Evolutionary conservation across 2,888 invertebrate species (phyloP).

Genomic region (Pristionchus fissidentatus): DNA sequence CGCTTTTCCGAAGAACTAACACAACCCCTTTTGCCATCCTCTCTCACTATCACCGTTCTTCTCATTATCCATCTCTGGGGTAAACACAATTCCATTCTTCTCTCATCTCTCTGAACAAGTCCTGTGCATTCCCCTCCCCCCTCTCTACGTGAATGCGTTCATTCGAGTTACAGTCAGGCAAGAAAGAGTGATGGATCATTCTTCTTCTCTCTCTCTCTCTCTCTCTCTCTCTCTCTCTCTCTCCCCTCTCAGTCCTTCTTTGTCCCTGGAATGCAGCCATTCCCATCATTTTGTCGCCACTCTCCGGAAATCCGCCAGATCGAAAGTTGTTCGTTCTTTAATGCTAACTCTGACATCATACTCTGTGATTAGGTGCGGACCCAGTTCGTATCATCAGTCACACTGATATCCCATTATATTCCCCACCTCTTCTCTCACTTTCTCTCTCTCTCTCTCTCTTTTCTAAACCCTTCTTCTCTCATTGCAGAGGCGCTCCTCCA

Average conservation of each 20-base stretch:
- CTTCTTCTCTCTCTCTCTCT: neutral
- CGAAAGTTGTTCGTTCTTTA: too few species aligned
- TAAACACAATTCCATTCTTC: slow-evolving; percentile 23
- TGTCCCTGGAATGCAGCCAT: slow-evolving; percentile 29
- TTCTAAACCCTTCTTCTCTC: slow-evolving; percentile 29
- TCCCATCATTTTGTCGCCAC: neutral
- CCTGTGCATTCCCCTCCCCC: slow-evolving; percentile 28
- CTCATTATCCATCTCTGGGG: slow-evolving; percentile 29
- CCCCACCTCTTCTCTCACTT: slow-evolving; percentile 33
- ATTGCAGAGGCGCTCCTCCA: slow-evolving; percentile 37
- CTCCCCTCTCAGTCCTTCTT: slow-evolving; percentile 4
- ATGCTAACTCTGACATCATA: too few species aligned
- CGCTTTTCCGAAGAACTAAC: too few species aligned
- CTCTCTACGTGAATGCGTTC: slow-evolving; percentile 39
- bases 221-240: neutral
- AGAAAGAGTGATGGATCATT: slow-evolving; percentile 35
- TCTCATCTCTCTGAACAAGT: slow-evolving; percentile 30
- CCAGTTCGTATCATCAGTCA: neutral
- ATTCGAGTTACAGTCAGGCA: slow-evolving; percentile 43
- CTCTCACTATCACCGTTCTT: slow-evolving; percentile 31
- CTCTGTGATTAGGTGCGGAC: neutral
- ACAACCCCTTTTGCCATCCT: neutral
- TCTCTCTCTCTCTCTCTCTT: neutral
- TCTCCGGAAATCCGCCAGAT: too few species aligned
- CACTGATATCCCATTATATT: neutral